These are phyloP conservation scores for Pseudomugil tenellus DNA, from an alignment of 2,797 vertebrate genomes.

Conservation along the genomic window DNA sequence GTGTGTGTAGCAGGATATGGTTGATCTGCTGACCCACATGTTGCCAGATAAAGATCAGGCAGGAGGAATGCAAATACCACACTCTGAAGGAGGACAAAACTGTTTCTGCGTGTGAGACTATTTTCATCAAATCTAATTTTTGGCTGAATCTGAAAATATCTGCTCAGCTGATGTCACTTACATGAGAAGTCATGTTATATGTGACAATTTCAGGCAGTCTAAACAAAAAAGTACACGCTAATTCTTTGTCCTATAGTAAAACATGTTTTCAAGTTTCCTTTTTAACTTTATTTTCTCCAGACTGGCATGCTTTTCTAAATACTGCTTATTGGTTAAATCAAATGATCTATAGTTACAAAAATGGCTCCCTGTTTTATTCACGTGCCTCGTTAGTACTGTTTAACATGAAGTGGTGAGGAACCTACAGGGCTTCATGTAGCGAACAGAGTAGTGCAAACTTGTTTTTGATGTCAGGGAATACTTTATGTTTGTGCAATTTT, in stretches of 20 bases:
- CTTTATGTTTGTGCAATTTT: too few relatives aligned
- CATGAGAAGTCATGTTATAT: not conserved
- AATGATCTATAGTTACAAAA: not conserved
- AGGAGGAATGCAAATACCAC: slow-evolving; percentile 45
- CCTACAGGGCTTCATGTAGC: fast-evolving
- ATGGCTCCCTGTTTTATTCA: not conserved
- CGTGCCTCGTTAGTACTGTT: too few relatives aligned
- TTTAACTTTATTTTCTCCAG: not conserved
- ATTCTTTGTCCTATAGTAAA: not conserved
- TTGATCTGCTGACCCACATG: slow-evolving; percentile 55
- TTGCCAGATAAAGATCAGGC: slow-evolving; percentile 54
- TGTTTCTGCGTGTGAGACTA: slow-evolving; percentile 18
- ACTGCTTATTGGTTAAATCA: not conserved
- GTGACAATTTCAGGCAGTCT: not conserved
- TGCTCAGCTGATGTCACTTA: not conserved
- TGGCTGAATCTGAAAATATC: not conserved
- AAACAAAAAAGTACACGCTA: too few relatives aligned
- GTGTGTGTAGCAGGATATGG: slow-evolving; percentile 52
- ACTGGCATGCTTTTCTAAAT: not conserved
- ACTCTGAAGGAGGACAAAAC: not conserved
- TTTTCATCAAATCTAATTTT: slow-evolving; percentile 19
- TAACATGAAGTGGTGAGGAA: not conserved
- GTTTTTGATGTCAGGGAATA: not conserved
- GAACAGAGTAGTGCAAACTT: too few relatives aligned
- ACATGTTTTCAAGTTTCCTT: not conserved